A percentile compares a stretch with the other conserved stretches of the same genome.
These are phyloP conservation scores for Petrocephalus zakoni DNA, from an alignment of 2,113 vertebrate species.

Conservation along the genomic window DNA sequence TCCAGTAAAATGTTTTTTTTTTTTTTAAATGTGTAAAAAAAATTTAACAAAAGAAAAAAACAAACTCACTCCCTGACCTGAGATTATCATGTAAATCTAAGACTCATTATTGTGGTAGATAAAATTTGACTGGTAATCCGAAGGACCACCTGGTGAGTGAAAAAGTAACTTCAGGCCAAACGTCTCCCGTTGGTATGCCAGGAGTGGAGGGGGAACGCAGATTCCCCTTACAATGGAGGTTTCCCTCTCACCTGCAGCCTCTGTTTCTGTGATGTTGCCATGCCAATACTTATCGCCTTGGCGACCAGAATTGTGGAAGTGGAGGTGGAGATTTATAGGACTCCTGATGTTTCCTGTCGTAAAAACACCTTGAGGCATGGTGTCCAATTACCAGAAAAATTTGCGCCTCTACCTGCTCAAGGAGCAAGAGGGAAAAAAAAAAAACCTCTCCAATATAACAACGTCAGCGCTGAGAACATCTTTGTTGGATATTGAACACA, in stretches of 20 bases:
- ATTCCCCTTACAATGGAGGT: neutral
- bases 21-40: too few relatives aligned
- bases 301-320: neutral
- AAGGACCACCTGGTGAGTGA: neutral
- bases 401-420: neutral
- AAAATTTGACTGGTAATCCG: neutral
- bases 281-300: neutral
- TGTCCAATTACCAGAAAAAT: neutral
- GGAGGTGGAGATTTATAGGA: neutral
- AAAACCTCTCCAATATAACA: neutral
- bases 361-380: neutral
- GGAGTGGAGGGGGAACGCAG: neutral
- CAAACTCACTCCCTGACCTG: neutral
- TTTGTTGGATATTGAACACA: neutral
- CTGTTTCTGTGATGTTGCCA: neutral
- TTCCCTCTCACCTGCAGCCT: neutral
- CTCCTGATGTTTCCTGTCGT: neutral
- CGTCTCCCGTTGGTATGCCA: neutral
- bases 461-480: neutral
- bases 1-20: neutral
- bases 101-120: neutral
- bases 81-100: neutral
- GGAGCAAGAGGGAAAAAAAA: neutral
- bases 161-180: neutral
- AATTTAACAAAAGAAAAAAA: neutral